Evolutionary conservation across 2,888 invertebrate species (phyloP), one percentile per base, ranked within the genome.

Genomic region (Molorchus minor): DNA sequence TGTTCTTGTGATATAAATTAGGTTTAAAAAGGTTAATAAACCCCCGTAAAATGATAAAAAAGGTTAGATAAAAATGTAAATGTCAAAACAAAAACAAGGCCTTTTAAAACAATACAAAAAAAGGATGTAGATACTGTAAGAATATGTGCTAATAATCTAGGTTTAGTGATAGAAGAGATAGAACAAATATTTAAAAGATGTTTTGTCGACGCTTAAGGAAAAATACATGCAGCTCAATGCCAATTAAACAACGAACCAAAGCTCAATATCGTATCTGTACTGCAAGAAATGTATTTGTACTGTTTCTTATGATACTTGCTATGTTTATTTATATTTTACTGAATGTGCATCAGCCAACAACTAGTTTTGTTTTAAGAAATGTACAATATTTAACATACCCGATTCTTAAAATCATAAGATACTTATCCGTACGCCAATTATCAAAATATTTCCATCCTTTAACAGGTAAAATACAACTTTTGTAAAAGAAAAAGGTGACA

Each of bases 381-480:
- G 82, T 92, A 17, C 92, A 93, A 79, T 89, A 90, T 58, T 87
- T 88, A 70, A 91, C 94, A 68, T 92, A 94, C 82, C 93, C 93
- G 7, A 89, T 89, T 8, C 85, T 94, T 80, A 87, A 89, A 71
- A 77, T 89, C 20, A 82, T 93, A 74, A 84, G 94, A 56, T 86
- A 87, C 70, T 73, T 91, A 65, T 88, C 91, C 45, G 85, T 94
- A 71, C n/a, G n/a, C 93, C 94, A n/a, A 76, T 94, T 25, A 86
- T 93, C 65, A 85, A 86, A 61, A 80, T 84, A 52, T 92, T 90
- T 81, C 92, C 93, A 49, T 82, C 85, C n/a, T 74, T n/a, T 91
- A 59, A 88, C 89, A 72, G 88, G 93, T 91, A 81, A 78, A n/a
- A 8, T 25, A n/a, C 36, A 29, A n/a, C n/a, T n/a, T n/a, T n/a